These are phyloP conservation scores for Lutraria rhynchaena DNA, from an alignment of 1,140 invertebrate genomes.

Conservation along the genomic window DNA sequence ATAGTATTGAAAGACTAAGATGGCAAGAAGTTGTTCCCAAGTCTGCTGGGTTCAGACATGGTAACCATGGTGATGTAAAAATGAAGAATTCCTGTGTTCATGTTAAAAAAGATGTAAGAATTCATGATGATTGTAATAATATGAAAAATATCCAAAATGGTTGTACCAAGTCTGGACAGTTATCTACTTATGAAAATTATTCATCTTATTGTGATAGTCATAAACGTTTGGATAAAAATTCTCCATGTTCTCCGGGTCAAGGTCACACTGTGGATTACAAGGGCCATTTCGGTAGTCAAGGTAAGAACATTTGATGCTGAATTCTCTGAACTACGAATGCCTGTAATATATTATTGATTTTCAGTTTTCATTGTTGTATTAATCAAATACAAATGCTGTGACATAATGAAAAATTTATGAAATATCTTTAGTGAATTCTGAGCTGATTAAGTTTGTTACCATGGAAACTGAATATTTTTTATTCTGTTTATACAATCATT, in stretches of 20 bases:
- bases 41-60: background rate
- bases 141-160: slow-evolving; percentile 15
- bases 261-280: background rate
- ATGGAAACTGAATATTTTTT: too few relatives aligned
- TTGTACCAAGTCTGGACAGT: slow-evolving; percentile 18
- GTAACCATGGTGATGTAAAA: background rate
- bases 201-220: background rate
- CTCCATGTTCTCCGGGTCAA: background rate
- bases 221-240: background rate
- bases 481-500: too few relatives aligned
- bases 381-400: too few relatives aligned
- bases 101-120: background rate
- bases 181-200: background rate
- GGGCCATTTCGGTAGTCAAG: background rate
- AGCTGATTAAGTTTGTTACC: too few relatives aligned
- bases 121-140: slow-evolving; percentile 4
- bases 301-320: too few relatives aligned
- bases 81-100: slow-evolving; percentile 7
- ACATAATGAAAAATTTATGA: too few relatives aligned
- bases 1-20: slow-evolving; percentile 3
- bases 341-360: too few relatives aligned
- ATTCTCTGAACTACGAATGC: too few relatives aligned
- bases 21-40: slow-evolving; percentile 8
- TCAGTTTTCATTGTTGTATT: too few relatives aligned
- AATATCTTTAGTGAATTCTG: too few relatives aligned